Conservation (phyloP, 1,140 invertebrate species). For the Ectropis grisescens region DNA sequence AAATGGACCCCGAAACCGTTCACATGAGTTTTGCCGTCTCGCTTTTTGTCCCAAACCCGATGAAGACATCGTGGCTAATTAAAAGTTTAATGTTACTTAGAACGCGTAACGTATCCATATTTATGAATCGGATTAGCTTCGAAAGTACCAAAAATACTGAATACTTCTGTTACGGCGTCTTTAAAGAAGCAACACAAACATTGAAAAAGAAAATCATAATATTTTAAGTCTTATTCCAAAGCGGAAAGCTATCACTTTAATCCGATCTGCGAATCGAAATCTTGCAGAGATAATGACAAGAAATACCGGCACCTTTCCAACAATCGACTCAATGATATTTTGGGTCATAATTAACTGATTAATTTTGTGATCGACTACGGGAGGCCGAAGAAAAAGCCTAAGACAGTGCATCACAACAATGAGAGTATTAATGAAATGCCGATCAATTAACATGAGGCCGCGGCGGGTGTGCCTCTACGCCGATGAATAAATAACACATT, state of each 20-base stretch:
- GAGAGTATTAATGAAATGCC: constrained; percentile 35
- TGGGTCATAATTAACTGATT: too few relatives aligned
- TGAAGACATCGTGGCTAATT: constrained; percentile 43
- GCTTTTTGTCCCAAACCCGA: constrained; percentile 39
- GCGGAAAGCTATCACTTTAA: too few relatives aligned
- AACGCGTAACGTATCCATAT: constrained; percentile 32
- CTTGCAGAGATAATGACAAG: too few relatives aligned
- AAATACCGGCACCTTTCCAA: too few relatives aligned
- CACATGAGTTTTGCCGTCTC: constrained; percentile 32
- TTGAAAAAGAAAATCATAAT: too few relatives aligned
- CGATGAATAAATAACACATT: constrained; percentile 49
- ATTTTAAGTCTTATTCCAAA: too few relatives aligned
- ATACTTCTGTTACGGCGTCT: too few relatives aligned
- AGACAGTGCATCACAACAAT: constrained; percentile 24
- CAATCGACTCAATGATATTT: too few relatives aligned
- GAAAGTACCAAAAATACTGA: too few relatives aligned
- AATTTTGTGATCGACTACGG: too few relatives aligned
- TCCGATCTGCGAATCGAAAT: too few relatives aligned
- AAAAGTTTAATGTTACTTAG: constrained; percentile 23
- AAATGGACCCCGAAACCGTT: constrained; percentile 33
- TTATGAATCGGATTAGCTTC: constrained; percentile 24
- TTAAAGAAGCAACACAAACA: too few relatives aligned
- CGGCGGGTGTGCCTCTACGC: constrained; percentile 17
- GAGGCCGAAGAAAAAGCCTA: constrained; percentile 20
- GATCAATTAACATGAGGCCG: constrained; percentile 41